phyloP scores from a whole-genome alignment of 1,140 invertebrate species.

The Monomorium pharaonis region DNA sequence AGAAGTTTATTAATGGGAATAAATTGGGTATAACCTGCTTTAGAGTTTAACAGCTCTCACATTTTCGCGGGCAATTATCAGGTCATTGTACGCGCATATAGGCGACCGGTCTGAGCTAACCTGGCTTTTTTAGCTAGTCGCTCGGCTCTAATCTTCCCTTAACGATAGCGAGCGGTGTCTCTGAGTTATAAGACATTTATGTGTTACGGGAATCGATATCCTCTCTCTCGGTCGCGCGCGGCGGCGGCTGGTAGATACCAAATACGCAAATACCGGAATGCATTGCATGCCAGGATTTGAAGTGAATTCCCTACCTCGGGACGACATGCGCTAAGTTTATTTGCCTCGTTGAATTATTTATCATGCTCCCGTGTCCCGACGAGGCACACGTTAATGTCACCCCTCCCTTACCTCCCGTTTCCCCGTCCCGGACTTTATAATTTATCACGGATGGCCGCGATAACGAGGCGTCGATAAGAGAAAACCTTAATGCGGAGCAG shows the following conservation, averaged over 20 bases:
- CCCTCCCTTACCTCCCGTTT: too few species aligned
- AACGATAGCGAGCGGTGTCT: conserved; percentile 4
- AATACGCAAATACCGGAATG: conserved; percentile 29
- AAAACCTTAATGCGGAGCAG: not conserved
- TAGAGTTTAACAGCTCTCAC: conserved; percentile 2
- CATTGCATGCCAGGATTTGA: conserved; percentile 13
- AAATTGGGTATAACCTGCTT: not conserved
- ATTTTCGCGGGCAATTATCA: not conserved
- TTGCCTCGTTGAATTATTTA: conserved; percentile 49
- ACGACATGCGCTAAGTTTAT: conserved; percentile 37
- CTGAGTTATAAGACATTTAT: conserved; percentile 41
- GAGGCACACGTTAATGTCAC: conserved; percentile 24
- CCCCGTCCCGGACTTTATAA: not conserved
- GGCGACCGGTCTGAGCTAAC: not conserved
- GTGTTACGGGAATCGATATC: conserved; percentile 18
- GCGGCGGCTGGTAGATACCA: conserved; percentile 11
- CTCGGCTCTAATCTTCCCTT: conserved; percentile 10
- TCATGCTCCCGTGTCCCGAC: not conserved
- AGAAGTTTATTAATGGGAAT: not conserved
- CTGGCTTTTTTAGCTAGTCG: not conserved
- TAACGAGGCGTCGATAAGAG: conserved; percentile 31
- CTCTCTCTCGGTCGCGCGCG: conserved; percentile 7
- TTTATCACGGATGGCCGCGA: conserved; percentile 10
- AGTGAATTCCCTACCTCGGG: conserved; percentile 4
- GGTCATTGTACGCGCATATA: not conserved